Evolutionary conservation across 1,140 invertebrate species (phyloP).

Genomic region (Aphelinus atriplicis): DNA sequence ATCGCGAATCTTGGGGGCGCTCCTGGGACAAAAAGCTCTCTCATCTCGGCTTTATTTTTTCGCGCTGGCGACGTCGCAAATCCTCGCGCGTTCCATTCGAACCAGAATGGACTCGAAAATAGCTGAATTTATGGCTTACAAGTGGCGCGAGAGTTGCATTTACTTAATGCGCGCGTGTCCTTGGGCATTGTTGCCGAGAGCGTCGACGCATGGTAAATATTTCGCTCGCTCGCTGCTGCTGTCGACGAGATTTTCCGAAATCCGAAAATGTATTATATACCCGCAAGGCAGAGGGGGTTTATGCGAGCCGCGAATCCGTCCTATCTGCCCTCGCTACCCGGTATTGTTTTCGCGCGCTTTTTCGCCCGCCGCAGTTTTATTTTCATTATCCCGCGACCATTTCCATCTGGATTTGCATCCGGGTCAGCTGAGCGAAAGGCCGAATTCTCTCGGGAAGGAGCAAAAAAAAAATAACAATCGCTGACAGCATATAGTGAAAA

Average conservation of each 20-base stretch:
- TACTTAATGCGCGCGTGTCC: conserved; percentile 18
- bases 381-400: conserved; percentile 6
- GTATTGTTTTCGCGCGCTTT: conserved; percentile 14
- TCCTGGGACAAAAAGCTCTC: too few species aligned
- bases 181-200: conserved; percentile 7
- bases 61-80: too few species aligned
- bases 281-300: too few species aligned
- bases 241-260: conserved; percentile 6
- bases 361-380: conserved; percentile 14
- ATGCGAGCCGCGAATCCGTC: neutral
- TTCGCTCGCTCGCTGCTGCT: neutral
- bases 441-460: too few species aligned
- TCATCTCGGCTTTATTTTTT: too few species aligned
- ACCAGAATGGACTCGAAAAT: neutral
- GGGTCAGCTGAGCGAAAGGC: conserved; percentile 4
- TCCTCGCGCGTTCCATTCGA: too few species aligned
- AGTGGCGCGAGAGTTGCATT: conserved; percentile 10
- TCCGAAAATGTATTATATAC: too few species aligned
- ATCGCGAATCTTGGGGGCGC: too few species aligned
- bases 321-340: neutral
- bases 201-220: conserved; percentile 3
- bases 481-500: too few species aligned
- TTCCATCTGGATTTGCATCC: conserved; percentile 37
- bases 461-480: too few species aligned
- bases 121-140: conserved; percentile 23